Evolutionary conservation across 2,888 invertebrate species (phyloP).

Genomic region (Bhutanitis thaidina): DNA sequence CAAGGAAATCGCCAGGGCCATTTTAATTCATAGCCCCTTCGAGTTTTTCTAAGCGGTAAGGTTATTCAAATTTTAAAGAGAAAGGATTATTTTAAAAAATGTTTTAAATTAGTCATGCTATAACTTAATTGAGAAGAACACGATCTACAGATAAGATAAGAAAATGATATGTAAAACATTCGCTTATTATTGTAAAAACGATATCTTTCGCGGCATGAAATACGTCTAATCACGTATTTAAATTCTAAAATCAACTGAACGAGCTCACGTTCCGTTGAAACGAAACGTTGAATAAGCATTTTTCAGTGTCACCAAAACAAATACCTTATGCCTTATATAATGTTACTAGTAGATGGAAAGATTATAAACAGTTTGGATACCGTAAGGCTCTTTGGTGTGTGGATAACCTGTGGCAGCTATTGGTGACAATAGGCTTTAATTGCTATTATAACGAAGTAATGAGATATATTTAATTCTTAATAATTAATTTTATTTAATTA

Average conservation of each 20-base stretch:
- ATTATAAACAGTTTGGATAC: conserved; percentile 4
- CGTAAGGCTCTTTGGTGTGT: not conserved
- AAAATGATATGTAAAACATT: conserved; percentile 9
- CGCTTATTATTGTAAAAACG: conserved; percentile 1
- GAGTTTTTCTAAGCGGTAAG: too few species aligned
- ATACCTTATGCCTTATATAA: conserved; percentile 10
- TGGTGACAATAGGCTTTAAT: not conserved
- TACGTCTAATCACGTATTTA: conserved; percentile 13
- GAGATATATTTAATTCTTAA: too few species aligned
- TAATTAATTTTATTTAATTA: not conserved
- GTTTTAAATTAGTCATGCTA: too few species aligned
- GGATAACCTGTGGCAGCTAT: not conserved
- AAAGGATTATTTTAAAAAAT: too few species aligned
- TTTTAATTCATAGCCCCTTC: too few species aligned
- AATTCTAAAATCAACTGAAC: not conserved
- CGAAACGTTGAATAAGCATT: conserved; percentile 7
- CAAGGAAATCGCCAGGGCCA: too few species aligned
- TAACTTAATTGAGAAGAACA: not conserved
- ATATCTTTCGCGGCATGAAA: not conserved
- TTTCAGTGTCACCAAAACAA: conserved; percentile 5
- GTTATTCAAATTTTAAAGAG: too few species aligned
- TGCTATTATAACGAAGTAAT: not conserved
- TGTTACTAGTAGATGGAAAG: not conserved
- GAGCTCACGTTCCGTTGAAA: conserved; percentile 8
- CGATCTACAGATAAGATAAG: conserved; percentile 15